A percentile compares a stretch with the other conserved stretches of the same genome.
Conservation (phyloP, 2,888 invertebrate genomes). For the Syrista parreyssii region DNA sequence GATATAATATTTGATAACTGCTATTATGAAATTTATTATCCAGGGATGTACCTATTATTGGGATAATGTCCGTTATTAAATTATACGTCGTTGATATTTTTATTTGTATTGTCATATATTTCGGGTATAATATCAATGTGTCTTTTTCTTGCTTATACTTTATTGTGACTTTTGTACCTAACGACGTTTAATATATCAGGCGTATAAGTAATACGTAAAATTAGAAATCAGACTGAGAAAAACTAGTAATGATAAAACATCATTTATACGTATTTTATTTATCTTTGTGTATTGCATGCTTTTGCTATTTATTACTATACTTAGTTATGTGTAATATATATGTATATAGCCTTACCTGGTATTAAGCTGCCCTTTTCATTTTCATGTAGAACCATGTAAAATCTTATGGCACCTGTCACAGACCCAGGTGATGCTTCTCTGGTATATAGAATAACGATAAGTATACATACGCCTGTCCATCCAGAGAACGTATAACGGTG, state of each 20-base stretch:
- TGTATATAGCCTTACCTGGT: neutral
- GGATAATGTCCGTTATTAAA: too few relatives aligned
- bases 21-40: neutral
- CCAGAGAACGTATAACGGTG: neutral
- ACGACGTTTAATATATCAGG: too few relatives aligned
- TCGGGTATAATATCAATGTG: too few relatives aligned
- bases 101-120: too few relatives aligned
- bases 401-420: neutral
- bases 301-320: neutral
- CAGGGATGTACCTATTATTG: too few relatives aligned
- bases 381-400: neutral
- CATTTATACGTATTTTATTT: neutral
- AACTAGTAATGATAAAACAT: neutral
- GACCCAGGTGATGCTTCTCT: neutral
- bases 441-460: neutral
- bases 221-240: too few relatives aligned
- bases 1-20: neutral
- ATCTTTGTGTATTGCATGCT: neutral
- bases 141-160: neutral
- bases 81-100: too few relatives aligned
- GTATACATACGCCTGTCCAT: neutral
- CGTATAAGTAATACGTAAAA: too few relatives aligned
- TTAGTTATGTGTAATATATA: too few relatives aligned
- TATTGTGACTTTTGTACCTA: neutral
- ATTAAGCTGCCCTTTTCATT: neutral